Conservation (phyloP, 2,888 invertebrate genomes). For the Zygaena filipendulae region DNA sequence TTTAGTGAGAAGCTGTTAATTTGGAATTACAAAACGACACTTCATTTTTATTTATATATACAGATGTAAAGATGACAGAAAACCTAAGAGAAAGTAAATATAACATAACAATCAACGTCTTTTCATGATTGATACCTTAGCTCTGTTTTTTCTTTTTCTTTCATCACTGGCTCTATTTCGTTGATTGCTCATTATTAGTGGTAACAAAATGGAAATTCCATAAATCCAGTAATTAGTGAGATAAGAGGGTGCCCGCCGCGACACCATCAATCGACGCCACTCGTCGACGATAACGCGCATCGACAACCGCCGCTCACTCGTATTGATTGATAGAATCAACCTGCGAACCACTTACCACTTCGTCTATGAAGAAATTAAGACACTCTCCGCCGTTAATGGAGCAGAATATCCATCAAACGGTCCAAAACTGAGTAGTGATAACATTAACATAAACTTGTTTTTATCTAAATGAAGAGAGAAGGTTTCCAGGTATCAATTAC, state of each 20-base stretch:
- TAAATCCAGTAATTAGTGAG: constrained; percentile 31
- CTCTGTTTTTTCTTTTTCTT: too few species aligned
- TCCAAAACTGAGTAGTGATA: constrained; percentile 39
- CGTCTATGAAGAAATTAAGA: constrained; percentile 47
- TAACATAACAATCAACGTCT: too few species aligned
- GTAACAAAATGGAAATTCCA: constrained; percentile 8
- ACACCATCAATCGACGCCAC: constrained; percentile 52
- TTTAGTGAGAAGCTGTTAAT: too few species aligned
- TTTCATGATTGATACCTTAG: too few species aligned
- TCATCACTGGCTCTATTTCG: too few species aligned
- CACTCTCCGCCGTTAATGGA: constrained; percentile 48
- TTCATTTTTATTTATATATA: too few species aligned
- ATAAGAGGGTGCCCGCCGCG: constrained; percentile 44
- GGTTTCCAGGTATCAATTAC: constrained; percentile 41
- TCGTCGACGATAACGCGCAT: constrained; percentile 40
- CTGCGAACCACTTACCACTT: constrained; percentile 39
- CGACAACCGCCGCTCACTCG: constrained; percentile 22
- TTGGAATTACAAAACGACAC: too few species aligned
- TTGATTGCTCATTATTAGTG: too few species aligned
- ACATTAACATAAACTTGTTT: constrained; percentile 20
- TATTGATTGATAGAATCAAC: constrained; percentile 48
- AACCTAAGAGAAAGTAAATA: too few species aligned
- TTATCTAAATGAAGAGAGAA: constrained; percentile 38
- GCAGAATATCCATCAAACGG: constrained; percentile 48
- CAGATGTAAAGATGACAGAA: too few species aligned